Conservation (phyloP, 2,113 vertebrate genomes). For the Callorhinus ursinus region DNA sequence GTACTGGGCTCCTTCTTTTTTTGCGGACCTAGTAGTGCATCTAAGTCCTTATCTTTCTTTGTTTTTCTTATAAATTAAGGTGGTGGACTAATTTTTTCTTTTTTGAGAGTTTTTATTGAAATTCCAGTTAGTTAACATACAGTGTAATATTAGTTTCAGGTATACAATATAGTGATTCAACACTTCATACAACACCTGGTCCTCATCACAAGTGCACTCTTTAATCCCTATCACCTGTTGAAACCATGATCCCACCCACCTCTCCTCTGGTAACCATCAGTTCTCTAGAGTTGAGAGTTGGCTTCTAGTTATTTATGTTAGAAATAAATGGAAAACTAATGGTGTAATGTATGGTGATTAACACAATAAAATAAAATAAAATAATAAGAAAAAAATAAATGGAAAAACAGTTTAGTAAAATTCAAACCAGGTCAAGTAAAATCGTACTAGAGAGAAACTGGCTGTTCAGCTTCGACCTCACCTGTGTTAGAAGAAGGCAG, state of each 20-base stretch:
- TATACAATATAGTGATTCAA: neutral
- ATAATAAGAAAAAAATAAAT: neutral
- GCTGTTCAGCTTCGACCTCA: neutral
- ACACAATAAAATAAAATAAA: too few relatives aligned
- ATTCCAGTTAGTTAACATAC: neutral
- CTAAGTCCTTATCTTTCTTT: neutral
- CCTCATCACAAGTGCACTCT: neutral
- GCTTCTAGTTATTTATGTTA: neutral
- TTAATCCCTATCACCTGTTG: neutral
- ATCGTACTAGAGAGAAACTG: neutral
- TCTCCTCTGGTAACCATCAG: neutral
- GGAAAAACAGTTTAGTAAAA: neutral
- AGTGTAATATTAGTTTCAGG: neutral
- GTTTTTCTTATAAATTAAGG: neutral
- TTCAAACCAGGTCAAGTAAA: neutral
- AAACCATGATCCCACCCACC: neutral
- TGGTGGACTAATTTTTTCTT: neutral
- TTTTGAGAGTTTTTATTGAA: neutral
- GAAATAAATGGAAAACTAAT: neutral
- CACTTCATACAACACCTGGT: too few relatives aligned
- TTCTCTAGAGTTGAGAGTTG: neutral
- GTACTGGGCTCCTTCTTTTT: neutral
- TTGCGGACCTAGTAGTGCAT: neutral
- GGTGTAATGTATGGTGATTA: too few relatives aligned
- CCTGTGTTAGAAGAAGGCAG: neutral